Evolutionary conservation across 1,140 invertebrate species (phyloP).

Genomic region (Apis dorsata): DNA sequence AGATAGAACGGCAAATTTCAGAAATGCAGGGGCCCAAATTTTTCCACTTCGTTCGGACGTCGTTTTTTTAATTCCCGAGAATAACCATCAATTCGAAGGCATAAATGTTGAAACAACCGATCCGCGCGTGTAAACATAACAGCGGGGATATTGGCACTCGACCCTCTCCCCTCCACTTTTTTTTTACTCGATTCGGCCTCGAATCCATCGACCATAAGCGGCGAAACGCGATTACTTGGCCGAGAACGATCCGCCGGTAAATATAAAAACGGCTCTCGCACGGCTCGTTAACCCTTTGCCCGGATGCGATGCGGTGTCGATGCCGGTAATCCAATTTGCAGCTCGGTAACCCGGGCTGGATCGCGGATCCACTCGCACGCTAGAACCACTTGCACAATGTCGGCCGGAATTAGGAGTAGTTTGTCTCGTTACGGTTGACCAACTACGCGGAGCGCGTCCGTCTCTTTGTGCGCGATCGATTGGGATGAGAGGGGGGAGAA

Average conservation of each 20-base stretch:
- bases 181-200: not conserved
- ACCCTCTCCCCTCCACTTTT: no score
- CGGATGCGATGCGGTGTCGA: slow-evolving; percentile 55
- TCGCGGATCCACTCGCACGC: not conserved
- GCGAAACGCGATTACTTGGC: slow-evolving; percentile 27
- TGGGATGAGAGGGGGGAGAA: not conserved
- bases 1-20: no score
- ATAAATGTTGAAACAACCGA: no score
- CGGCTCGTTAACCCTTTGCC: slow-evolving; percentile 49
- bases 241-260: slow-evolving; percentile 42
- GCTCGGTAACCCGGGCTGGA: slow-evolving; percentile 38
- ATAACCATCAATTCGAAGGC: no score
- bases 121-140: no score
- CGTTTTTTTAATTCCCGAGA: no score
- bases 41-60: no score
- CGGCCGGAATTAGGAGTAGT: slow-evolving; percentile 61
- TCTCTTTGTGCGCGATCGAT: slow-evolving; percentile 58
- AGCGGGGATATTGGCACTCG: no score
- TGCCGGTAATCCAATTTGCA: slow-evolving; percentile 68
- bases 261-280: slow-evolving; percentile 49
- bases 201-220: slow-evolving; percentile 17
- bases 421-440: slow-evolving; percentile 63
- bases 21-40: no score
- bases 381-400: slow-evolving; percentile 53
- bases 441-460: slow-evolving; percentile 14